Evolutionary conservation across 2,888 invertebrate species (phyloP), one percentile per base, ranked within the genome.

Genomic region (Drosophila suboccidentalis): DNA sequence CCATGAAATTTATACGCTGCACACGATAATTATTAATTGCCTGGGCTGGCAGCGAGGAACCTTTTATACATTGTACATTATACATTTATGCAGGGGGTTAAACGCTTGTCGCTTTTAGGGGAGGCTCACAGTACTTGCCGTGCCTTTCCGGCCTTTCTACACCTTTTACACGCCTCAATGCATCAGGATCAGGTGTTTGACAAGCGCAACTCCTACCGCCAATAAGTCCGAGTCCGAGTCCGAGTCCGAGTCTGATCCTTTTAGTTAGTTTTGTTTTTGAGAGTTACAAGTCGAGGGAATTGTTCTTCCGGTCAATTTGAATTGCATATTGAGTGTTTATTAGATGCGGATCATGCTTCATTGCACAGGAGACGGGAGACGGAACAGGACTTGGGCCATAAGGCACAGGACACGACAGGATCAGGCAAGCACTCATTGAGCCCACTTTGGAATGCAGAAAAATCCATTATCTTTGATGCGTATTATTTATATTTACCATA

Each of bases 81-180:
- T 26, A 26, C 26, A 26, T 26, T 26, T 5, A 26, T 29, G 29
- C 29, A 8, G 29, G 29, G 47, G 50, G 73, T 47, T 73, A 69
- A 75, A 73, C 62, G 69, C 39, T 38, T 41, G 69, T 47, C 69
- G 63, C 67, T 9, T 53, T 61, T 71, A 76, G 59, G 72, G 65
- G 67, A 63, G 44, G 68, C 17, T 55, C 49, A 38, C n/a, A 17
- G 53, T 15, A 38, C 13, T 29, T 47, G 36, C 15, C 34, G 8
- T 34, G 49, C 43, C 72, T 70, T 87, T 87, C 86, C 87, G 80
- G 84, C 81, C 68, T 87, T 87, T 85, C 87, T 87, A 89, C 90
- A 90, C 90, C 90, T 90, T 90, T 90, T 84, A 90, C 78, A 90
- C 84, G 90, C 85, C 86, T 86, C 71, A 90, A 79, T 90, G 90